Evolutionary conservation across 2,113 vertebrate genomes (phyloP), one percentile per base, ranked within the genome.

Genomic region (Entomyzon cyanotis): DNA sequence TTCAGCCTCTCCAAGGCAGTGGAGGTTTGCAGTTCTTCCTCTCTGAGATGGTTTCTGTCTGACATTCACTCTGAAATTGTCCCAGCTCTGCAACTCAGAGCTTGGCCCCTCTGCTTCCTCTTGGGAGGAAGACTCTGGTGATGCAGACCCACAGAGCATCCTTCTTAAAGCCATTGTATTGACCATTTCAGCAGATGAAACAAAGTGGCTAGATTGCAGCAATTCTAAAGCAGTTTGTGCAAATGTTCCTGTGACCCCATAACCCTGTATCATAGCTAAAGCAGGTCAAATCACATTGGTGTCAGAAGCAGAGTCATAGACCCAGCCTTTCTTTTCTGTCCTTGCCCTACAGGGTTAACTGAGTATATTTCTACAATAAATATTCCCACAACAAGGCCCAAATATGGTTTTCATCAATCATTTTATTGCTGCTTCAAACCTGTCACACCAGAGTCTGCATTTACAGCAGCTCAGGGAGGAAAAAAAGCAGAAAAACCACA

Each of bases 401-500:
- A 91, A 67, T 92, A 46, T 9, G n/a, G 31, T 78, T 92, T 96
- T 92, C 93, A 96, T 95, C 85, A 86, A 86, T 96, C 93, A 92
- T 83, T 96, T 90, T 63, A 52, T 83, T 88, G 76, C 82, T 84
- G 60, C 47, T 71, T 93, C 79, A 84, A 86, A 33, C 44, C 39
- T 95, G 90, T 90, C 89, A 94, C 14, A 39, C 30, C 78, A 64
- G 17, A 11, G 5, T 44, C 35, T 55, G 44, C 10, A 2, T 75
- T 87, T 90, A 83, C 39, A 80, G 68, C 59, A 63, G 75, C 94
- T 83, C 3, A 21, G 50, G 35, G 8, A 3, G 31, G 46, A 35
- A 44, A 82, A 52, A 56, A 80, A 5, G 39, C 63, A 86, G n/a
- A 55, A 59, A 84, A 90, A 31, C 10, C 4, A 9, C 63, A 80